Percentiles rank a stretch among this genome's conserved stretches.
Evolutionary conservation across 2,113 vertebrate genomes (phyloP).

Genomic region (Apistogramma diplotaenia): DNA sequence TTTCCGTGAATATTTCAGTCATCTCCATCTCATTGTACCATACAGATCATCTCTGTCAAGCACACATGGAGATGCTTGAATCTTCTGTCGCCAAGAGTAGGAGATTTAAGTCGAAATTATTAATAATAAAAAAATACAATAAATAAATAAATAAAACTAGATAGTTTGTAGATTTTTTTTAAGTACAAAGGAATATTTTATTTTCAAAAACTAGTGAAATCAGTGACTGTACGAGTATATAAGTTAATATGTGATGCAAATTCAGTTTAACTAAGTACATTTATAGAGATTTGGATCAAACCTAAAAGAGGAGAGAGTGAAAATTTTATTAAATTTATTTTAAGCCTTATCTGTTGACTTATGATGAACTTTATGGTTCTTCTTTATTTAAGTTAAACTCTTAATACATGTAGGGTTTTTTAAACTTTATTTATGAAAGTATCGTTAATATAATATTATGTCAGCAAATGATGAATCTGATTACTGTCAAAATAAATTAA

Average conservation of each 20-base stretch:
- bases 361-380: not conserved
- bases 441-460: not conserved
- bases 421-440: not conserved
- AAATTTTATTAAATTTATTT: not conserved
- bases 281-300: not conserved
- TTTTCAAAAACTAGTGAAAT: not conserved
- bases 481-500: not conserved
- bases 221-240: not conserved
- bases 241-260: not conserved
- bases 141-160: too few species aligned
- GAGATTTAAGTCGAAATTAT: not conserved
- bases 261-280: not conserved
- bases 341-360: not conserved
- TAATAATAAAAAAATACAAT: not conserved
- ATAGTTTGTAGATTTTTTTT: too few species aligned
- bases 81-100: not conserved
- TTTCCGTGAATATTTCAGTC: not conserved
- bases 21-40: not conserved
- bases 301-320: not conserved
- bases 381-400: not conserved
- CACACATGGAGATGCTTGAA: not conserved
- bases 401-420: not conserved
- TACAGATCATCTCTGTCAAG: not conserved
- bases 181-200: too few species aligned
- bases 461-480: not conserved